These are phyloP conservation scores for Amazona guildingii DNA, from an alignment of 2,113 vertebrate genomes.

Conservation along the genomic window DNA sequence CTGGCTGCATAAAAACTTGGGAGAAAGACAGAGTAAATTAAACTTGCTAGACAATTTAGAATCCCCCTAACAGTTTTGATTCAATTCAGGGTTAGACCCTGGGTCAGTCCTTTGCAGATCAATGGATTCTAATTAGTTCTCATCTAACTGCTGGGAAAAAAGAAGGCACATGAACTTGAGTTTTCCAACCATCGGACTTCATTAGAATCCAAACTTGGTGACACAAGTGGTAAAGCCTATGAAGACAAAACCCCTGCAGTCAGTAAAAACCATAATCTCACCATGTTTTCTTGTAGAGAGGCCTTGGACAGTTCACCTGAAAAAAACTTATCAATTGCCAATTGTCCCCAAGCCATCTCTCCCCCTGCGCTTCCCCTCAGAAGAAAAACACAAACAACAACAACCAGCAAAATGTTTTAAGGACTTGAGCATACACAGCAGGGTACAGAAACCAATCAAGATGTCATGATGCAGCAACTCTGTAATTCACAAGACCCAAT, in stretches of 20 bases:
- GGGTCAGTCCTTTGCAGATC: conserved; percentile 39
- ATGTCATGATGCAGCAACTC: background rate
- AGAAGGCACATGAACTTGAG: background rate
- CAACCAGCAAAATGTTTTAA: background rate
- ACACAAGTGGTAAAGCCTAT: background rate
- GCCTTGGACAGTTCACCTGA: background rate
- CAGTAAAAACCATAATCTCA: background rate
- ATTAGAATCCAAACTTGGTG: conserved; percentile 29
- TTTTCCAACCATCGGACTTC: background rate
- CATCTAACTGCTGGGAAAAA: conserved; percentile 1
- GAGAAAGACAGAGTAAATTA: conserved; percentile 1
- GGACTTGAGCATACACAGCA: background rate
- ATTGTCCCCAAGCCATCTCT: background rate
- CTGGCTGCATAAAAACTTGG: background rate
- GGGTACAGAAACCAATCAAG: background rate
- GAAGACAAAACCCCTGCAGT: background rate
- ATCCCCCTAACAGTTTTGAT: background rate
- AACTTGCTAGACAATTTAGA: conserved; percentile 9
- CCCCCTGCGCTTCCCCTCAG: background rate
- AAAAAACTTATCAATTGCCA: background rate
- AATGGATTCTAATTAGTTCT: conserved; percentile 46
- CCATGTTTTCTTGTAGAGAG: background rate
- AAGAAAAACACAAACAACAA: background rate
- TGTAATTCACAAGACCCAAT: background rate
- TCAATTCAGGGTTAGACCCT: conserved; percentile 20